Evolutionary conservation across 2,888 invertebrate genomes (phyloP).

Genomic region (Tetanocera ferruginea): DNA sequence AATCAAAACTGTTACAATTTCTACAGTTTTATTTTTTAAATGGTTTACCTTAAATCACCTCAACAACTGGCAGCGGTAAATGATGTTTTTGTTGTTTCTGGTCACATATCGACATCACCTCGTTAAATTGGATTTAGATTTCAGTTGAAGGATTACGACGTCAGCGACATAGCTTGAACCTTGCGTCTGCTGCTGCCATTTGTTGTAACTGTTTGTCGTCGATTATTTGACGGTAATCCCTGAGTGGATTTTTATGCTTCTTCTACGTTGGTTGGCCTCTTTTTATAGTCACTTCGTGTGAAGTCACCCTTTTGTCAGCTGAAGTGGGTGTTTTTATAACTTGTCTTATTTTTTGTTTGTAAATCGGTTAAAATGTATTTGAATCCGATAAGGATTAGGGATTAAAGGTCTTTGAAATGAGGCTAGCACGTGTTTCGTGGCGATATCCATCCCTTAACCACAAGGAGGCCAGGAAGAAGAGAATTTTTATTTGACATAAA

Average conservation of each 20-base stretch:
- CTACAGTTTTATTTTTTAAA: slow-evolving; percentile 4
- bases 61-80: too few species aligned
- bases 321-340: neutral
- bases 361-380: too few species aligned
- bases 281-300: neutral
- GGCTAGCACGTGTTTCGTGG: neutral
- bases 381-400: too few species aligned
- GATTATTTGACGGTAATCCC: slow-evolving; percentile 8
- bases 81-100: neutral
- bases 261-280: neutral
- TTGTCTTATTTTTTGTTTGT: too few species aligned
- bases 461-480: neutral
- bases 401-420: too few species aligned
- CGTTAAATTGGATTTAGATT: slow-evolving; percentile 34
- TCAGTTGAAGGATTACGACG: slow-evolving; percentile 12
- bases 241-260: slow-evolving; percentile 2
- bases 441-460: neutral
- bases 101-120: neutral
- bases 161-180: neutral
- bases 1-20: neutral
- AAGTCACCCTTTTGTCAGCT: neutral
- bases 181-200: neutral
- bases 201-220: too few species aligned
- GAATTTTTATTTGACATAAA: too few species aligned
- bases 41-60: too few species aligned